Evolutionary conservation across 1,140 invertebrate species (phyloP), one percentile per base, ranked within the genome.

Genomic region (Venturia canescens): DNA sequence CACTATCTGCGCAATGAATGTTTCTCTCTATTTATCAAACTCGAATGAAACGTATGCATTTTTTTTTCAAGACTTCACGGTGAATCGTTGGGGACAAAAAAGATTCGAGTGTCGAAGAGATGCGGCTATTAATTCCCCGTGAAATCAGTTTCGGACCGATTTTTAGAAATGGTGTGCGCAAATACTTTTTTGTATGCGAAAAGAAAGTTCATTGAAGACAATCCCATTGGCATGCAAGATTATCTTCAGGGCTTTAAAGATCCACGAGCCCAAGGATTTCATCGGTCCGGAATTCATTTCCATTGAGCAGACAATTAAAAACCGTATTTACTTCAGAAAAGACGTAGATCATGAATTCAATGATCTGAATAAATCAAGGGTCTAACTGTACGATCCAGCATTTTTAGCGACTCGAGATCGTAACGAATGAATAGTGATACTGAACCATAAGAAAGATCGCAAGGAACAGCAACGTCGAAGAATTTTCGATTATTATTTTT

Each of bases 401-500:
- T 57, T 57, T 57, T 57, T 3, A 57, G 21, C 13, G 18, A 23
- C 18, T 57, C 3, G 2, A n/a, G 53, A 57, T 7, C 1, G 16
- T 18, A 44, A 18, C 4, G 18, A 57, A 21, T 57, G 9, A 57
- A 44, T 3, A 0, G n/a, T 57, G 53, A 57, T 7, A 57, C 21
- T 71, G 79, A 83, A 69, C 84, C 84, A 84, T 60, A 83, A 82
- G 83, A 83, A 85, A 86, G 78, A 82, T 80, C 79, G 83, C 71
- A 80, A 85, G 86, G 81, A 78, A 72, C 83, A 82, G 38, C 38
- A 11, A 44, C 13, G 38, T 44, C 84, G 83, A 85, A 38, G 69
- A 66, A 84, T 82, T 82, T 74, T 83, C 86, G 86, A 87, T 84
- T 87, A 87, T 84, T 87, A 23, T 89, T 89, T 90, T 88, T 86